Evolutionary conservation across 2,888 invertebrate genomes (phyloP).

Genomic region (Corythucha ciliata): DNA sequence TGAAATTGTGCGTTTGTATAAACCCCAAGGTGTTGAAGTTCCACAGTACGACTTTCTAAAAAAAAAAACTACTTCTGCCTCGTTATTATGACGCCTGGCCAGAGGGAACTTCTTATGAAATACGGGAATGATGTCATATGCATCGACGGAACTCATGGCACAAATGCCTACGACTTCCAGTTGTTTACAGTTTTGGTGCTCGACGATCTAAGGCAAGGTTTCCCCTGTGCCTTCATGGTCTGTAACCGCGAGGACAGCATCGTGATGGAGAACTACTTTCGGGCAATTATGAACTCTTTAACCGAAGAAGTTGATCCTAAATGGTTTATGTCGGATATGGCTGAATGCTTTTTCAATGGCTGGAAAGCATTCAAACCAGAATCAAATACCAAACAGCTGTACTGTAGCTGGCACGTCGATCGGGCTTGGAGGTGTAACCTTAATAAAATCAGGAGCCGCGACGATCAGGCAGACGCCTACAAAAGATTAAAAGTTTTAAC

Average conservation of each 20-base stretch:
- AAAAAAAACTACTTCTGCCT: no score
- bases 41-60: no score
- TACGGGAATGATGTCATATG: constrained; percentile 33
- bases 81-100: no score
- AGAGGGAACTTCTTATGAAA: constrained; percentile 30
- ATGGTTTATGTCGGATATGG: constrained; percentile 36
- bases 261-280: background rate
- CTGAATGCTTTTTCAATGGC: constrained; percentile 32
- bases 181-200: constrained; percentile 31
- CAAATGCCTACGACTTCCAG: constrained; percentile 31
- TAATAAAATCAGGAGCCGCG: constrained; percentile 27
- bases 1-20: constrained; percentile 11
- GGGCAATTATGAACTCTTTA: background rate
- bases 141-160: constrained; percentile 34
- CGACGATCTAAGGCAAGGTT: constrained; percentile 32
- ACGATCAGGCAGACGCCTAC: no score
- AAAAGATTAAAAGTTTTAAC: no score
- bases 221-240: constrained; percentile 33
- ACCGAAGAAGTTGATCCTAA: constrained; percentile 21
- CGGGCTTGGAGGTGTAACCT: constrained; percentile 31
- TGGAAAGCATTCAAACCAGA: constrained; percentile 33
- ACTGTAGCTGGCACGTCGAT: constrained; percentile 36
- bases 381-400: no score
- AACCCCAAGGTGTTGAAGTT: constrained; percentile 12
- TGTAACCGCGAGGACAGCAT: constrained; percentile 20